phyloP scores from a whole-genome alignment of 1,140 invertebrate genomes.

The Coelopa frigida region DNA sequence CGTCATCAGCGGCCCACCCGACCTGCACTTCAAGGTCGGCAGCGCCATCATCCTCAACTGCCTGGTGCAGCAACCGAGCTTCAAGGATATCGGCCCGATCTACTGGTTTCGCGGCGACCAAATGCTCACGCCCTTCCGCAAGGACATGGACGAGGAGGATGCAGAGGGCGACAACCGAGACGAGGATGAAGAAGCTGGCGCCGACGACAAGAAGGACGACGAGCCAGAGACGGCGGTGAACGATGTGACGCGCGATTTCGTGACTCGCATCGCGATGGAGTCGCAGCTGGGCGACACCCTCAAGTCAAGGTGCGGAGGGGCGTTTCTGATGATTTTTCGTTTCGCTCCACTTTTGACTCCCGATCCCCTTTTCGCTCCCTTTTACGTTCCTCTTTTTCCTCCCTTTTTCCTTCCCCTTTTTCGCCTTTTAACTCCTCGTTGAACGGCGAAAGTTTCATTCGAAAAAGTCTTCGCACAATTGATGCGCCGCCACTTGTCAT shows the following conservation, averaged over 20 bases:
- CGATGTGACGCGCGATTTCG: slow-evolving; percentile 32
- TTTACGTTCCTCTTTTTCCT: neutral
- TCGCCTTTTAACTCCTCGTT: no score
- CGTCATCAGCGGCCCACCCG: slow-evolving; percentile 64
- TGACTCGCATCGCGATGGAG: slow-evolving; percentile 37
- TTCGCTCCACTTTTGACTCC: neutral
- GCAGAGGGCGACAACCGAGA: slow-evolving; percentile 6
- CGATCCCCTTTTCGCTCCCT: neutral
- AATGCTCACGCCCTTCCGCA: slow-evolving; percentile 36
- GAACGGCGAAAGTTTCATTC: no score
- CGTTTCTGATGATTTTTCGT: no score
- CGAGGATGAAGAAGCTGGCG: neutral
- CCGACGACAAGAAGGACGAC: neutral
- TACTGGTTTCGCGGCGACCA: slow-evolving; percentile 69
- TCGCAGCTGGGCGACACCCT: slow-evolving; percentile 37
- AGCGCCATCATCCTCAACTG: slow-evolving; percentile 73
- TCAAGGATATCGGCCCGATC: slow-evolving; percentile 72
- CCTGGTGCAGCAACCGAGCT: slow-evolving; percentile 68
- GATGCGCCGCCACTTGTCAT: no score
- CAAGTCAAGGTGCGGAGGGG: slow-evolving; percentile 29
- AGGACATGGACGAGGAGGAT: slow-evolving; percentile 40
- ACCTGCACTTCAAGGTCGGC: slow-evolving; percentile 77
- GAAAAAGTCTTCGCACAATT: no score
- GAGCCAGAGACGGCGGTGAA: slow-evolving; percentile 4
- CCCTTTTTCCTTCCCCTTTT: no score